Evolutionary conservation across 2,113 vertebrate genomes (phyloP).

Genomic region (Bathybates hornii): DNA sequence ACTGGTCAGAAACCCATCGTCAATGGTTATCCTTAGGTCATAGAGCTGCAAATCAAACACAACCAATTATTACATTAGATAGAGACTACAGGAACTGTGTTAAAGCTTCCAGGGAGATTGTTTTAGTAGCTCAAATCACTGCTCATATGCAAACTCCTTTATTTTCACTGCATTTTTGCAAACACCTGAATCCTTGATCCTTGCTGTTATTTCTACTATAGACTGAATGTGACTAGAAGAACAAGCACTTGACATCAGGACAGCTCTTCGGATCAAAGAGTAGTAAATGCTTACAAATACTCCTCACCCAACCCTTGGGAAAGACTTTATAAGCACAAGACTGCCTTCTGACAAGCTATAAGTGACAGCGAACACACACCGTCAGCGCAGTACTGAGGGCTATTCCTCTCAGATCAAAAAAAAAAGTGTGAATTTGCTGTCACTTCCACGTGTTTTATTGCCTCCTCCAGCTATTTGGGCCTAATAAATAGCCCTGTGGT

Average conservation of each 20-base stretch:
- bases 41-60: slow-evolving; percentile 65
- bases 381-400: neutral
- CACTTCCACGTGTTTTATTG: neutral
- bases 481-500: neutral
- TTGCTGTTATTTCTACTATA: neutral
- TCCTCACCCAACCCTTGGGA: neutral
- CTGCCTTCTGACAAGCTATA: neutral
- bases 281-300: neutral
- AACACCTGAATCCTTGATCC: neutral
- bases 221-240: neutral
- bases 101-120: neutral
- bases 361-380: neutral
- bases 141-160: neutral
- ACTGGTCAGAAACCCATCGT: slow-evolving; percentile 63
- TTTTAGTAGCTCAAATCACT: neutral
- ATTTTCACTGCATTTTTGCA: neutral
- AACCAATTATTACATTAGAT: neutral
- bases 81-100: neutral
- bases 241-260: neutral
- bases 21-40: slow-evolving; percentile 72
- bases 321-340: neutral
- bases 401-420: neutral
- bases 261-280: neutral
- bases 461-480: neutral
- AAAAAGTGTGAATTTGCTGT: neutral